These are phyloP conservation scores for Poeciliopsis turrubarensis DNA, from an alignment of 2,113 vertebrate genomes.

Conservation along the genomic window DNA sequence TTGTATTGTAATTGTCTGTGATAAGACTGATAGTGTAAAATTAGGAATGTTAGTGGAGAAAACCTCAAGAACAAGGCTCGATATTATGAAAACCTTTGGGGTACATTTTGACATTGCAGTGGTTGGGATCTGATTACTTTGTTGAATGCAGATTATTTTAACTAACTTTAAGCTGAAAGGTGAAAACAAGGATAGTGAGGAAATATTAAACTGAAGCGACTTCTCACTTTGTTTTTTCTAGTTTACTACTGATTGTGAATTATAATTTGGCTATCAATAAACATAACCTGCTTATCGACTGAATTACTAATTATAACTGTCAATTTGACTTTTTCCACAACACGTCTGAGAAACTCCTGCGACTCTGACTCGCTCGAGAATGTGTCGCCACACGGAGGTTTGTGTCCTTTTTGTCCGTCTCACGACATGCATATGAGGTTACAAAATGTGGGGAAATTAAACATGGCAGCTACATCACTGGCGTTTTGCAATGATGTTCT, in stretches of 20 bases:
- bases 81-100: neutral
- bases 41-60: neutral
- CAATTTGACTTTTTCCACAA: neutral
- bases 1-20: neutral
- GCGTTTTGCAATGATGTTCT: neutral
- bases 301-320: neutral
- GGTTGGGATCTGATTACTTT: neutral
- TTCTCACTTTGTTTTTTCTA: neutral
- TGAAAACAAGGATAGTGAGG: neutral
- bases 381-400: neutral
- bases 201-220: neutral
- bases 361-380: neutral
- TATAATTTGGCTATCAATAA: neutral
- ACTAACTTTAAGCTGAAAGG: neutral
- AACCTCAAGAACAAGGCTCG: neutral
- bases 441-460: neutral
- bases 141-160: neutral
- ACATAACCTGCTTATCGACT: neutral
- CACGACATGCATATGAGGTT: neutral
- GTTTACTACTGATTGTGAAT: neutral
- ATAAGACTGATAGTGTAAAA: neutral
- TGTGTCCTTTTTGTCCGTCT: neutral
- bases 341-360: constrained; percentile 1
- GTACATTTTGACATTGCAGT: neutral
- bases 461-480: neutral